Conservation (phyloP, 2,888 invertebrate species). For the Xanthorhoe designata region DNA sequence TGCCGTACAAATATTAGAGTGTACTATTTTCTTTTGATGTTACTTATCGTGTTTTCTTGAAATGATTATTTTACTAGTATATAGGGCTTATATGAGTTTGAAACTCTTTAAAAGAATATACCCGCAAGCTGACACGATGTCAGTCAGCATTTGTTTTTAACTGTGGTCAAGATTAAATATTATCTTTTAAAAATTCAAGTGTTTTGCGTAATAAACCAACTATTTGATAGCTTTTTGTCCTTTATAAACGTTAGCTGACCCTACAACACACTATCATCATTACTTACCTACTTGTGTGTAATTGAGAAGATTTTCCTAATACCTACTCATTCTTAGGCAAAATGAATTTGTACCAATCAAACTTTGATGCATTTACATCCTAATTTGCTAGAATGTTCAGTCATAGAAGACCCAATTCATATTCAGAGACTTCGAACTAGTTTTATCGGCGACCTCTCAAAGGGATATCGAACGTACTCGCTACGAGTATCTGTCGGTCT, state of each 20-base stretch:
- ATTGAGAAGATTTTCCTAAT: neutral
- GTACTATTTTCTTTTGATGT: neutral
- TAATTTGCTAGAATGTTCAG: conserved; percentile 22
- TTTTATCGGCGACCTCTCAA: conserved; percentile 35
- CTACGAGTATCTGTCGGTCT: conserved; percentile 28
- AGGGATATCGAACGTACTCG: conserved; percentile 33
- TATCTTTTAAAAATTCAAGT: too few species aligned
- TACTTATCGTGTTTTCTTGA: neutral
- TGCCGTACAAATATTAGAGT: conserved; percentile 19
- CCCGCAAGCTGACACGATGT: too few species aligned
- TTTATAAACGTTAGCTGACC: too few species aligned
- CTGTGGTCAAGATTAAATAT: too few species aligned
- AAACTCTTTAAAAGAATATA: too few species aligned
- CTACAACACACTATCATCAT: neutral
- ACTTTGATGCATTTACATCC: conserved; percentile 15
- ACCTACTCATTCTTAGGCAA: neutral
- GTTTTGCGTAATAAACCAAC: too few species aligned
- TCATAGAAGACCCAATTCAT: conserved; percentile 26
- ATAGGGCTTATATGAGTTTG: too few species aligned
- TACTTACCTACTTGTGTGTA: neutral
- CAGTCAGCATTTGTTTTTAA: too few species aligned
- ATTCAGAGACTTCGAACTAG: conserved; percentile 29
- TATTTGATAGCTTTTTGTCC: too few species aligned
- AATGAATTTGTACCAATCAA: neutral
- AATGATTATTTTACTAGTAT: neutral